phyloP scores from a whole-genome alignment of 2,888 invertebrate genomes.

The Gryllus longicercus region DNA sequence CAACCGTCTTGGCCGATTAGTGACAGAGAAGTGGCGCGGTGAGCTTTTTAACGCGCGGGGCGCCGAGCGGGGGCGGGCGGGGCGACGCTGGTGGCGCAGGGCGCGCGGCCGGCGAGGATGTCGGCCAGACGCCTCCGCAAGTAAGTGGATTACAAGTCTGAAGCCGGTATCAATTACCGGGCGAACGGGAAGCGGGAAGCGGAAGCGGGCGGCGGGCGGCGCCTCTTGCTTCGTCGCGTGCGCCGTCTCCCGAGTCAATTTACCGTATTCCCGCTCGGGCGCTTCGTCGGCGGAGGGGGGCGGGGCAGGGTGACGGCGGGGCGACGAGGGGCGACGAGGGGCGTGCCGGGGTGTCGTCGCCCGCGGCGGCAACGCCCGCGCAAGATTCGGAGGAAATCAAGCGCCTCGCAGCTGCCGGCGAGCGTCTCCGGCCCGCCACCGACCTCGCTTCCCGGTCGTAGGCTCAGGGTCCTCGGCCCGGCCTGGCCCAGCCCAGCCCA shows the following conservation, averaged over 20 bases:
- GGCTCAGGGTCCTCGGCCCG: neutral
- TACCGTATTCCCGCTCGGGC: neutral
- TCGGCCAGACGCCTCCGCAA: neutral
- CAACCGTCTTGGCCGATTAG: too few species aligned
- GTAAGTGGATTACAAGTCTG: slow-evolving; percentile 17
- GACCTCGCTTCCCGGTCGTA: neutral
- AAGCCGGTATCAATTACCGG: slow-evolving; percentile 17
- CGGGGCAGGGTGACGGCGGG: too few species aligned
- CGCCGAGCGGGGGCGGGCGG: too few species aligned
- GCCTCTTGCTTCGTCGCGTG: neutral
- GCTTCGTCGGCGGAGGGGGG: too few species aligned
- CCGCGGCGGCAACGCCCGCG: neutral
- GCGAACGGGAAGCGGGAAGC: neutral
- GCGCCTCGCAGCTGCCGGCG: slow-evolving; percentile 2
- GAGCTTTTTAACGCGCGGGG: too few species aligned
- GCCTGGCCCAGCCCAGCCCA: neutral
- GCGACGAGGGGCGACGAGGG: too few species aligned
- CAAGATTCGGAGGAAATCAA: slow-evolving; percentile 7
- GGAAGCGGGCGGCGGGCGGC: neutral
- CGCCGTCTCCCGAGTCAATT: slow-evolving; percentile 9
- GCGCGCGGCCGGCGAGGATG: neutral
- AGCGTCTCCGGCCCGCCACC: neutral
- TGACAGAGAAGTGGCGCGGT: too few species aligned
- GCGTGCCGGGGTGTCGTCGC: neutral
- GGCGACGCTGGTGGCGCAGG: neutral